phyloP scores from a whole-genome alignment of 1,140 invertebrate species.

The Tachypleus tridentatus region DNA sequence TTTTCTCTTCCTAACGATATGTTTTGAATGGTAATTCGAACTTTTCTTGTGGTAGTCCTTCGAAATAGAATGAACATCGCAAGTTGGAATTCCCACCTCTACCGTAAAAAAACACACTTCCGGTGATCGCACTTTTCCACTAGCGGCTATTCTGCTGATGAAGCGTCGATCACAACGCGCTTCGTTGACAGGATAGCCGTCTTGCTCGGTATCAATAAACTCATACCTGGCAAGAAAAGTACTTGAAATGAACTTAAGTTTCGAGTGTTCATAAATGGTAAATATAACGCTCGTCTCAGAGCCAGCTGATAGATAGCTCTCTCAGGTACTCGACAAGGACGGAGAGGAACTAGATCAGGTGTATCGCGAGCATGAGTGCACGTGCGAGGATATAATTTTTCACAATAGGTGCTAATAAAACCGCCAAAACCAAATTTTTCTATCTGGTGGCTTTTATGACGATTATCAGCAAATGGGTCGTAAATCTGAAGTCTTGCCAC shows the following conservation, averaged over 20 bases:
- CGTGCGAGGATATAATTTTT: conserved; percentile 18
- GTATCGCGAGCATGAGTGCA: conserved; percentile 21
- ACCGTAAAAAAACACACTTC: conserved; percentile 21
- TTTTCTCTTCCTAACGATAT: conserved; percentile 5
- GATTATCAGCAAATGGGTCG: conserved; percentile 2
- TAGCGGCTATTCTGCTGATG: no score
- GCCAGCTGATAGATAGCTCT: conserved; percentile 20
- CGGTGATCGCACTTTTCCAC: conserved; percentile 15
- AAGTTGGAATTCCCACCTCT: conserved; percentile 18
- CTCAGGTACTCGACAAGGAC: conserved; percentile 18
- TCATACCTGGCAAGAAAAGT: conserved; percentile 20
- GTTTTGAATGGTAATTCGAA: conserved; percentile 12
- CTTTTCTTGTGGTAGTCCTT: conserved; percentile 9
- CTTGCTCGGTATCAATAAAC: conserved; percentile 13
- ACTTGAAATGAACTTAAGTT: not conserved
- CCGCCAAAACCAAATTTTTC: not conserved
- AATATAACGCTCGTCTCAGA: conserved; percentile 15
- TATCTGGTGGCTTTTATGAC: no score
- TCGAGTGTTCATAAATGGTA: not conserved
- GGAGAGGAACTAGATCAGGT: conserved; percentile 12
- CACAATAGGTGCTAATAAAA: conserved; percentile 9
- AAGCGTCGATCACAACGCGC: not conserved
- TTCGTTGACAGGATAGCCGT: not conserved
- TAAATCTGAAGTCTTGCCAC: conserved; percentile 18
- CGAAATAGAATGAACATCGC: conserved; percentile 15